Evolutionary conservation across 2,888 invertebrate genomes (phyloP).

Genomic region (Chalcis sispes): DNA sequence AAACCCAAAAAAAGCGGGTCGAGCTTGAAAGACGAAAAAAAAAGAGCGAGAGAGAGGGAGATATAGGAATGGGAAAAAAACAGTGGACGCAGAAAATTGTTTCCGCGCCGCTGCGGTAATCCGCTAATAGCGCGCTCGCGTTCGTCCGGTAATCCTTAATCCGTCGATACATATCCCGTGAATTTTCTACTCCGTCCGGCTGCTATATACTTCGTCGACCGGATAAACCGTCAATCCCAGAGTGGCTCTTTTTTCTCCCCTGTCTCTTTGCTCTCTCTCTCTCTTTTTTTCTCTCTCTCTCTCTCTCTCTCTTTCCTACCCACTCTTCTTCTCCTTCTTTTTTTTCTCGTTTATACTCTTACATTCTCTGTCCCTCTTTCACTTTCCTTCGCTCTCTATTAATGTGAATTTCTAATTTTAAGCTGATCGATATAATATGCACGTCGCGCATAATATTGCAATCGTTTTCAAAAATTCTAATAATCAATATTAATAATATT

Average conservation of each 20-base stretch:
- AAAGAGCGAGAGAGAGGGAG: conserved; percentile 20
- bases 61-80: conserved; percentile 45
- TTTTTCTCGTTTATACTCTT: no score
- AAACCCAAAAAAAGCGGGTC: conserved; percentile 24
- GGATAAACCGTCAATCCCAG: conserved; percentile 19
- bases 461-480: no score
- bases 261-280: neutral
- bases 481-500: no score
- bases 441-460: no score
- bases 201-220: neutral
- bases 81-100: conserved; percentile 66
- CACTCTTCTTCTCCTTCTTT: neutral
- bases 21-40: conserved; percentile 10
- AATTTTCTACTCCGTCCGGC: conserved; percentile 14
- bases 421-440: no score
- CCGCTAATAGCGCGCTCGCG: conserved; percentile 69
- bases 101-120: conserved; percentile 66
- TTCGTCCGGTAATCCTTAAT: conserved; percentile 64
- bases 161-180: conserved; percentile 49
- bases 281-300: no score
- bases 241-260: conserved; percentile 22
- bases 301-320: no score
- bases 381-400: neutral
- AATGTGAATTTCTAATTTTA: conserved; percentile 34
- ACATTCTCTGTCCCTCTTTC: neutral